These are phyloP conservation scores for Strigamia transsilvanica DNA, from an alignment of 2,888 invertebrate genomes.

Conservation along the genomic window DNA sequence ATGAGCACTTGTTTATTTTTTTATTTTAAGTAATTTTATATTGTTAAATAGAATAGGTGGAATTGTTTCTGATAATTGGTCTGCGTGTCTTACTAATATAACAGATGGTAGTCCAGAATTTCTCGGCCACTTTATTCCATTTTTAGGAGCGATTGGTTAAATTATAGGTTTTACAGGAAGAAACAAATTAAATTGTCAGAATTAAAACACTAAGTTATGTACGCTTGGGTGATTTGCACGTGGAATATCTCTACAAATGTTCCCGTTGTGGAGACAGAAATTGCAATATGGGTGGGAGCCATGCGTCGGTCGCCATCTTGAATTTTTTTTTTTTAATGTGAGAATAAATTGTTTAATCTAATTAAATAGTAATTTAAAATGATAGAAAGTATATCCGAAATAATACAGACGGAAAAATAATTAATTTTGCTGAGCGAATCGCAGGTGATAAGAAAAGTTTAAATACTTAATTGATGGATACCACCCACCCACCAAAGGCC, in stretches of 20 bases:
- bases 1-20: too few relatives aligned
- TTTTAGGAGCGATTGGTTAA: neutral
- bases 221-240: neutral
- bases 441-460: neutral
- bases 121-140: neutral
- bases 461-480: slow-evolving; percentile 40
- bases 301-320: neutral
- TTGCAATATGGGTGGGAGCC: neutral
- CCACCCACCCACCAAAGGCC: slow-evolving; percentile 39
- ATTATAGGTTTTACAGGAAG: neutral
- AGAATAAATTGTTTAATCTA: neutral
- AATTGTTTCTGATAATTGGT: too few relatives aligned
- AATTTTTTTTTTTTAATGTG: neutral
- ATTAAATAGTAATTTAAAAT: neutral
- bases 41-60: too few relatives aligned
- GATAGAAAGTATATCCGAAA: neutral
- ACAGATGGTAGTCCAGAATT: neutral
- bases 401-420: neutral
- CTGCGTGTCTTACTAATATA: neutral
- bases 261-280: neutral
- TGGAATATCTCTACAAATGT: neutral
- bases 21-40: too few relatives aligned
- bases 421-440: neutral
- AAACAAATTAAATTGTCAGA: slow-evolving; percentile 13
- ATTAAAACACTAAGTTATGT: neutral